Percentiles rank a stretch among this genome's conserved stretches.
Conservation (phyloP, 2,888 invertebrate species). For the Agriopis aurantiaria region DNA sequence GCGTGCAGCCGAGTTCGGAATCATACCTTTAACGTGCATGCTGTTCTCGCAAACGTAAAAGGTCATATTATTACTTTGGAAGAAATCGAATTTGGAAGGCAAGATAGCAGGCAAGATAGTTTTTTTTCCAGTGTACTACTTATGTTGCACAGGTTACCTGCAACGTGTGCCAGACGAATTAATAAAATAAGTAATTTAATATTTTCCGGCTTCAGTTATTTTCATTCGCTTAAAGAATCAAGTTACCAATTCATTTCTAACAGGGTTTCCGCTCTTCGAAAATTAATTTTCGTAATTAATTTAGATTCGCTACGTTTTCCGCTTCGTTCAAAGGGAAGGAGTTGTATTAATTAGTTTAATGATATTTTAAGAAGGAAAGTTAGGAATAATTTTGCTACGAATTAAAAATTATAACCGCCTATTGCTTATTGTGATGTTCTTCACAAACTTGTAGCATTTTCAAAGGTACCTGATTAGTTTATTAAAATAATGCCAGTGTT, state of each 20-base stretch:
- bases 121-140: no score
- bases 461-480: no score
- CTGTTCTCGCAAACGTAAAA: no score
- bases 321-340: constrained; percentile 18
- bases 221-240: constrained; percentile 39
- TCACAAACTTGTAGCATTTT: no score
- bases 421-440: neutral
- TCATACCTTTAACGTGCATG: no score
- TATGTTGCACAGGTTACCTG: no score
- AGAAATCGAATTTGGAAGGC: no score
- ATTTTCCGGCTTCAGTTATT: constrained; percentile 23
- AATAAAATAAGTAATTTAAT: neutral
- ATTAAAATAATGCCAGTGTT: no score
- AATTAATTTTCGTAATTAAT: constrained; percentile 47
- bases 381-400: neutral
- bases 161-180: no score
- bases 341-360: constrained; percentile 2
- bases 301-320: constrained; percentile 33
- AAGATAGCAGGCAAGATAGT: no score
- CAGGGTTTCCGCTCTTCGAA: constrained; percentile 33
- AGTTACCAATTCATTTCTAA: constrained; percentile 33
- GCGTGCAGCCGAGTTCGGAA: no score
- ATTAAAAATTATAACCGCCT: neutral
- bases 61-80: no score
- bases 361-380: neutral